Conservation (phyloP, 2,113 vertebrate species). For the Pantherophis guttatus region DNA sequence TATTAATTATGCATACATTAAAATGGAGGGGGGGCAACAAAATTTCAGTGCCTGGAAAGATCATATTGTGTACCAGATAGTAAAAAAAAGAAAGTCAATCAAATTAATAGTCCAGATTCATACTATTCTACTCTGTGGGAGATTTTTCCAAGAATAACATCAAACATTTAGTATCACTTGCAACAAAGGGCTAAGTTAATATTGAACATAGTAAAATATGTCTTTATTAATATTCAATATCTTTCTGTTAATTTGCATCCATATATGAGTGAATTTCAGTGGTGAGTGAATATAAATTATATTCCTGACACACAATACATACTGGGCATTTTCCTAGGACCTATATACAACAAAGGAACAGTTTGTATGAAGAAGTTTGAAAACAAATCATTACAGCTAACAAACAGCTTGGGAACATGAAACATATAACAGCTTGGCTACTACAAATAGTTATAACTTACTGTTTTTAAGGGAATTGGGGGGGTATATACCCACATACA, state of each 20-base stretch:
- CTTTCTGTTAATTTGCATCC: conserved; percentile 24
- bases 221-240: conserved; percentile 23
- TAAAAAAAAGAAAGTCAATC: conserved; percentile 2
- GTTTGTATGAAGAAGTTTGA: neutral
- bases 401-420: neutral
- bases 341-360: neutral
- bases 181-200: conserved; percentile 25
- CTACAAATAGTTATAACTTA: neutral
- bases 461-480: neutral
- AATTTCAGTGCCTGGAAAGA: conserved; percentile 3
- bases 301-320: neutral
- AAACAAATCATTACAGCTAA: neutral
- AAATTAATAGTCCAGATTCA: conserved; percentile 27
- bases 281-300: neutral
- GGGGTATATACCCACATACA: neutral
- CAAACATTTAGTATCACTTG: neutral
- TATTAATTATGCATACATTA: neutral
- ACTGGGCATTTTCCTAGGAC: conserved; percentile 9
- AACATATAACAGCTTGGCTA: neutral
- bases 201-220: neutral
- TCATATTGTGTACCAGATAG: neutral
- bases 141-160: conserved; percentile 23
- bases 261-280: neutral
- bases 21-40: neutral
- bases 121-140: conserved; percentile 6